These are phyloP conservation scores for Molorchus minor DNA, from an alignment of 2,888 invertebrate genomes.

Conservation along the genomic window DNA sequence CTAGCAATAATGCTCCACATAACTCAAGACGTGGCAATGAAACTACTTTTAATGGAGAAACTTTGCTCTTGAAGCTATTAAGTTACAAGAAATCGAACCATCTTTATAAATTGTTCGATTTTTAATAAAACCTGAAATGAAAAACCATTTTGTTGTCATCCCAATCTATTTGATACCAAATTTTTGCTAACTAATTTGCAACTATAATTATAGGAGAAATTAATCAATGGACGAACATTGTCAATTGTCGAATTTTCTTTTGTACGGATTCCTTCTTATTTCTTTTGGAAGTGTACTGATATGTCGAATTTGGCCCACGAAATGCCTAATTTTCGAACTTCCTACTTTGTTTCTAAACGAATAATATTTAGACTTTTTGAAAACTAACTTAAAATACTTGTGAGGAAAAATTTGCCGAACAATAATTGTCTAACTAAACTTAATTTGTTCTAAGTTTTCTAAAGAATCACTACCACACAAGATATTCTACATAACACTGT, in stretches of 20 bases:
- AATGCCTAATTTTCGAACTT: background rate
- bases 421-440: too few relatives aligned
- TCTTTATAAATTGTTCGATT: constrained; percentile 17
- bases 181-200: background rate
- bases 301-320: background rate
- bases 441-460: too few relatives aligned
- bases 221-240: background rate
- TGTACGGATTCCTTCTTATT: background rate
- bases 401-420: too few relatives aligned
- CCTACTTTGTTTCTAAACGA: background rate
- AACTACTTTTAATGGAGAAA: background rate
- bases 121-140: constrained; percentile 23
- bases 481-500: background rate
- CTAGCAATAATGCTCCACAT: too few relatives aligned
- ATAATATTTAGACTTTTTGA: too few relatives aligned
- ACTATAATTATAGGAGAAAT: background rate
- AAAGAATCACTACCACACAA: too few relatives aligned
- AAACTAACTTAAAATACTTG: too few relatives aligned
- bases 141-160: background rate
- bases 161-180: background rate
- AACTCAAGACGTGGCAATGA: too few relatives aligned
- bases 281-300: background rate
- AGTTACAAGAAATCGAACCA: too few relatives aligned
- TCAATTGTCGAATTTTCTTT: background rate
- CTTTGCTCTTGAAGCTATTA: constrained; percentile 25